Evolutionary conservation across 2,888 invertebrate genomes (phyloP), one percentile per base, ranked within the genome.

Genomic region (Orthosia incerta): DNA sequence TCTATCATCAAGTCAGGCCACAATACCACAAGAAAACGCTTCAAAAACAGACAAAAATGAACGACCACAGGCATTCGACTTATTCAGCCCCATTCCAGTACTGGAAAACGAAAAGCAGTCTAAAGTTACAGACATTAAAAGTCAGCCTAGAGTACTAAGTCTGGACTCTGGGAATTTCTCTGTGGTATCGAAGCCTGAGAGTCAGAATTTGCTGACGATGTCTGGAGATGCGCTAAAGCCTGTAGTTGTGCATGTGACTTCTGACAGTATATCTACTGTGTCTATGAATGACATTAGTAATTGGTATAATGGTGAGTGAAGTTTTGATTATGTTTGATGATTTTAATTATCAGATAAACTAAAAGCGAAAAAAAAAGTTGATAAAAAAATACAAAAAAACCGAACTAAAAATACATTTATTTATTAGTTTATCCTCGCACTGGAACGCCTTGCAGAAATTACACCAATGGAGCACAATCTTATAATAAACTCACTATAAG

Each of bases 241-340:
- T 0, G 92, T 94, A 0, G 91, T 92, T 0, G 90, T 92, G 0
- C 94, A 95, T 73, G 91, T 92, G 0, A 94, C 94, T 0, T 93
- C 95, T 0, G 96, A 96, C 64, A 96, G 93, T 50, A 95, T 96
- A 83, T 95, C 96, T 2, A 95, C 96, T 48, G 96, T 96, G 23
- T 96, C 97, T 20, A 96, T 97, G 91, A 96, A 96, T 83, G 97
- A 97, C 92, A 96, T 97, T 60, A 97, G 97, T 87, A 97, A 97
- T 77, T 97, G 97, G 97, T 97, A 97, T 90, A 97, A 97, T 96
- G 96, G 95, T 94, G 67, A 91, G 93, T 64, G 15, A 39, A 39
- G 0, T 39, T 39, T 39, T 39, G 31, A 31, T 7, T 31, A 31
- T 1, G 31, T 31, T 31, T 31, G 31, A 31, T 31, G 31, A 31